These are phyloP conservation scores for Hypotaenidia okinawae DNA, from an alignment of 2,797 vertebrate genomes.

Conservation along the genomic window DNA sequence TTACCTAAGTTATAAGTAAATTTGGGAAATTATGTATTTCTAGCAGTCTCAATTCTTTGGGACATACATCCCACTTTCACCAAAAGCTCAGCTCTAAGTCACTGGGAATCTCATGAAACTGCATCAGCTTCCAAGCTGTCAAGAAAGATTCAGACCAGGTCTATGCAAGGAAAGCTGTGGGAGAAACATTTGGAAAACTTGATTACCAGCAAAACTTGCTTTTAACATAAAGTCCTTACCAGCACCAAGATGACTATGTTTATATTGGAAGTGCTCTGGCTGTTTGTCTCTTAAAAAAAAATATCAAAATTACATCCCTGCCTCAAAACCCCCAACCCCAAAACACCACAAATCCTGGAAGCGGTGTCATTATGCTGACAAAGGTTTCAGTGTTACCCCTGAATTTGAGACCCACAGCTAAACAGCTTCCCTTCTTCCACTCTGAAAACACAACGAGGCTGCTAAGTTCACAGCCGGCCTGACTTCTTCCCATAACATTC, in stretches of 20 bases:
- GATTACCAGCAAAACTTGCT: not conserved
- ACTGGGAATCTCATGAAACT: not conserved
- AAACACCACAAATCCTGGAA: not conserved
- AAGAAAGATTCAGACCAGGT: not conserved
- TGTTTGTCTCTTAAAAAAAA: not conserved
- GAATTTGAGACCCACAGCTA: not conserved
- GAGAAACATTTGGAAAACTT: not conserved
- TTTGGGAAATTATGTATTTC: not conserved
- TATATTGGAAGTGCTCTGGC: not conserved
- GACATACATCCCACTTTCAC: not conserved
- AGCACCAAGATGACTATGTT: not conserved
- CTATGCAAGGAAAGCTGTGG: not conserved
- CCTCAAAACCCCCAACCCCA: not conserved
- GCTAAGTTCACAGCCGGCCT: not conserved
- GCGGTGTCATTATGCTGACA: not conserved
- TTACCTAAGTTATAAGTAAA: not conserved
- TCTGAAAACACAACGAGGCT: not conserved
- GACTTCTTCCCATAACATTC: not conserved
- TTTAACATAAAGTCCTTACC: not conserved
- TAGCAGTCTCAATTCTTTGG: not conserved
- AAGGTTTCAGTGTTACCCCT: not conserved
- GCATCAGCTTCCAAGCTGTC: not conserved
- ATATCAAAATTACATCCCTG: not conserved
- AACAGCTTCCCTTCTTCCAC: not conserved
- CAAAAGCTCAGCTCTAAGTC: not conserved